phyloP scores from a whole-genome alignment of 2,888 invertebrate species.

The Drosophila buzzatii region DNA sequence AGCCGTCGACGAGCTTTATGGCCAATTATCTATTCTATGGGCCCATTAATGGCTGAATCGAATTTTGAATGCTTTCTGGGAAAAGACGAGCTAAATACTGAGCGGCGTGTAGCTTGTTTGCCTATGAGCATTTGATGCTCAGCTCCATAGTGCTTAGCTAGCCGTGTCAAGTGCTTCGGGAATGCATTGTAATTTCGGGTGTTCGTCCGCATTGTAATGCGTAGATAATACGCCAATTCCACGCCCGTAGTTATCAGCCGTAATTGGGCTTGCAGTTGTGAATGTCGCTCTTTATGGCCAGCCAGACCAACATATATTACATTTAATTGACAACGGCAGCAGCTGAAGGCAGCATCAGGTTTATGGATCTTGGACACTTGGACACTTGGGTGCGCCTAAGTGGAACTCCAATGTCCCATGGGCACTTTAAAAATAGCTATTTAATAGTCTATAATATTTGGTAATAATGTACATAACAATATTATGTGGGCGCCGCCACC shows the following conservation, averaged over 20 bases:
- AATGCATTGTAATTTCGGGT: conserved; percentile 26
- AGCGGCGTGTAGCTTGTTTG: conserved; percentile 13
- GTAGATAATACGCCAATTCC: conserved; percentile 53
- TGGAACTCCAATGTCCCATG: conserved; percentile 34
- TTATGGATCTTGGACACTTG: conserved; percentile 31
- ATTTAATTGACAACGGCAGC: conserved; percentile 65
- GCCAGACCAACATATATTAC: conserved; percentile 47
- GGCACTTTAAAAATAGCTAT: conserved; percentile 9
- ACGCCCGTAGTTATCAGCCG: conserved; percentile 29
- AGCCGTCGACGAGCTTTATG: conserved; percentile 70
- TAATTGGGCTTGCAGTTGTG: conserved; percentile 62
- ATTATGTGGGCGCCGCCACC: neutral
- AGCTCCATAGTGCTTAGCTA: neutral
- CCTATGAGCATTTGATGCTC: conserved; percentile 2
- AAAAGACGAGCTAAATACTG: conserved; percentile 21
- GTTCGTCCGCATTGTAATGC: conserved; percentile 54
- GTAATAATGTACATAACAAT: neutral
- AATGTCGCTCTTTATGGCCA: conserved; percentile 49
- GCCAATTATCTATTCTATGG: conserved; percentile 78
- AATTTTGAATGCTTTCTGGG: conserved; percentile 59
- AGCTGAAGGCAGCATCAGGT: conserved; percentile 24
- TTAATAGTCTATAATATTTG: conserved; percentile 17
- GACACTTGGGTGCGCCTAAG: conserved; percentile 10
- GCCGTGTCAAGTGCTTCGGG: conserved; percentile 26
- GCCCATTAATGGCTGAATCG: conserved; percentile 67